Percentiles rank a stretch among this genome's conserved stretches.
Evolutionary conservation across 37 sponge, comb jelly and placozoan genomes (phyloP).

Genomic region (Spongilla lacustris): DNA sequence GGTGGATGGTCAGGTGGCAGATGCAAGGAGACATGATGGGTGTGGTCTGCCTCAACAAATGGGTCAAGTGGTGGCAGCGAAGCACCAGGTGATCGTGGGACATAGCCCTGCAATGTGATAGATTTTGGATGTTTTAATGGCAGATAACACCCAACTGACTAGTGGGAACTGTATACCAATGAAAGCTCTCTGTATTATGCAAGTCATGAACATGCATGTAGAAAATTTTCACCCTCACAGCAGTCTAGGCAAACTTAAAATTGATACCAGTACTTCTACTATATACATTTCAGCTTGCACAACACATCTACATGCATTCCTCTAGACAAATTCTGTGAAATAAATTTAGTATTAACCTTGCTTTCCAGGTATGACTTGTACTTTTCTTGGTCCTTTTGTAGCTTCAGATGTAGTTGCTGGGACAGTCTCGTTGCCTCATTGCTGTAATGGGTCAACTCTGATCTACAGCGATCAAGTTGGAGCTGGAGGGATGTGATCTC

Average conservation of each 20-base stretch:
- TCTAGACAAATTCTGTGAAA: too few relatives aligned
- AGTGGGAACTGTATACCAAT: too few relatives aligned
- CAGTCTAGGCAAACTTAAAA: too few relatives aligned
- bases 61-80: slow-evolving; percentile 67
- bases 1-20: neutral
- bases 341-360: too few relatives aligned
- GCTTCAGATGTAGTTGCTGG: slow-evolving; percentile 57
- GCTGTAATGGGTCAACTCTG: slow-evolving; percentile 51
- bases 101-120: slow-evolving; percentile 40
- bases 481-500: slow-evolving; percentile 54
- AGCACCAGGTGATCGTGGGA: slow-evolving; percentile 39
- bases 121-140: too few relatives aligned
- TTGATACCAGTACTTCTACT: too few relatives aligned
- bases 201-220: too few relatives aligned
- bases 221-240: too few relatives aligned
- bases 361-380: slow-evolving; percentile 58
- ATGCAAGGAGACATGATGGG: neutral
- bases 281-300: too few relatives aligned
- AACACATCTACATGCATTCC: too few relatives aligned
- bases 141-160: too few relatives aligned
- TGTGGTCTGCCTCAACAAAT: slow-evolving; percentile 49
- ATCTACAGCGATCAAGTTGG: neutral
- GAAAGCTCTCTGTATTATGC: too few relatives aligned
- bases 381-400: slow-evolving; percentile 51
- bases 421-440: slow-evolving; percentile 47